Base-by-base conservation (phyloP, 1,140 invertebrate species). In the Formica exsecta region DNA sequence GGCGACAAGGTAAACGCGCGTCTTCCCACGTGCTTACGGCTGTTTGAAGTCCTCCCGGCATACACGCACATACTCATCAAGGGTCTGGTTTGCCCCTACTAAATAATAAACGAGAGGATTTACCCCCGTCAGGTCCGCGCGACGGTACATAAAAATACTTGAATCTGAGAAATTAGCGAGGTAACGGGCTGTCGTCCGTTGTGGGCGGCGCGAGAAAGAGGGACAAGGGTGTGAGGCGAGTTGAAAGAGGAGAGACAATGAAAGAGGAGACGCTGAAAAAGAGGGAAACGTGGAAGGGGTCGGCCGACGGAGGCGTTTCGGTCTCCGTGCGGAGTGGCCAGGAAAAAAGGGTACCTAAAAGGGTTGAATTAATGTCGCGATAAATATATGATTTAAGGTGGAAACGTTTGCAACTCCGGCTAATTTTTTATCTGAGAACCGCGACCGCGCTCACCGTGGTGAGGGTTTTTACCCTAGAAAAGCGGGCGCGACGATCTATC, bases 321-420 rank as follows among this genome's bases (percentile, higher is more conserved):
- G 89, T 92, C 86, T 81, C 75, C 83, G 89, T 84, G 85, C 87
- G 76, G 85, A 88, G 85, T 90, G 87, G 61, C 86, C 87, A 87
- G 93, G 91, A 93, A 93, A 92, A 94, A 93, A 93, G 93, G 94
- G 93, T 87, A 90, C 92, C 93, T 94, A 95, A 95, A 95, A 95
- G 95, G 95, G 94, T 95, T 95, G 94, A 95, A 95, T 95, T 95
- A 95, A 95, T 95, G 95, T 95, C 94, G 94, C 95, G 94, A 95
- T 95, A 95, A 95, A 95, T 95, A 95, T 95, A 95, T 95, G 94
- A 95, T 95, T 95, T 95, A 95, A 95, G 94, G 94, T 95, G 93
- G 93, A 95, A 95, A 94, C 94, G 94, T 95, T 94, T 94, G 94
- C 94, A 93, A 94, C 94, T 94, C 92, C 81, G 93, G 94, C 94